phyloP scores from a whole-genome alignment of 2,113 vertebrate species.

The Neopipo cinnamomea region DNA sequence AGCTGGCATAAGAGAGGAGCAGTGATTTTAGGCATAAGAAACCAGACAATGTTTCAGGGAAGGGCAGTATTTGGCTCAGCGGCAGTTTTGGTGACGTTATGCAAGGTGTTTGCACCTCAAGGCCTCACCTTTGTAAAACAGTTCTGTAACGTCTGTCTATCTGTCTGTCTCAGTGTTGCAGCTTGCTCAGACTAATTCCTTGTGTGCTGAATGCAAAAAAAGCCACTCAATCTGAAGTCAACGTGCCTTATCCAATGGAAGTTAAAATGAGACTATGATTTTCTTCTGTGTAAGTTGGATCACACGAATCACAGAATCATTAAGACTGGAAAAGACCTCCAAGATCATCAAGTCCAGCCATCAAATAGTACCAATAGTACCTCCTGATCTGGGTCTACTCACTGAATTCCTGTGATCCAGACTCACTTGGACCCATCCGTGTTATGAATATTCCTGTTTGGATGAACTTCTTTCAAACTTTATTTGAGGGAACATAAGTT shows the following conservation, averaged over 20 bases:
- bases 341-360: neutral
- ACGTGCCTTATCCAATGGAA: neutral
- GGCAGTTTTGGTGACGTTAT: neutral
- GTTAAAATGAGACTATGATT: neutral
- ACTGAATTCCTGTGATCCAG: neutral
- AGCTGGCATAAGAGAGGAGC: neutral
- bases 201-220: fast-evolving
- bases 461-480: neutral
- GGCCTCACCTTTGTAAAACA: neutral
- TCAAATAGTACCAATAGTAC: neutral
- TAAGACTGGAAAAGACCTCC: neutral
- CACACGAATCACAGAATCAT: neutral
- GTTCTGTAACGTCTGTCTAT: neutral
- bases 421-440: neutral
- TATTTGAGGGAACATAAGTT: neutral
- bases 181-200: neutral
- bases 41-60: neutral
- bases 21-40: neutral
- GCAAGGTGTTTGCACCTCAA: neutral
- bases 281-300: neutral
- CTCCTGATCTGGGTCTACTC: neutral
- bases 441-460: neutral
- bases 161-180: neutral
- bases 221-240: neutral
- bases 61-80: neutral